These are phyloP conservation scores for Austrolebias charrua DNA, from an alignment of 2,797 vertebrate species.

Conservation along the genomic window DNA sequence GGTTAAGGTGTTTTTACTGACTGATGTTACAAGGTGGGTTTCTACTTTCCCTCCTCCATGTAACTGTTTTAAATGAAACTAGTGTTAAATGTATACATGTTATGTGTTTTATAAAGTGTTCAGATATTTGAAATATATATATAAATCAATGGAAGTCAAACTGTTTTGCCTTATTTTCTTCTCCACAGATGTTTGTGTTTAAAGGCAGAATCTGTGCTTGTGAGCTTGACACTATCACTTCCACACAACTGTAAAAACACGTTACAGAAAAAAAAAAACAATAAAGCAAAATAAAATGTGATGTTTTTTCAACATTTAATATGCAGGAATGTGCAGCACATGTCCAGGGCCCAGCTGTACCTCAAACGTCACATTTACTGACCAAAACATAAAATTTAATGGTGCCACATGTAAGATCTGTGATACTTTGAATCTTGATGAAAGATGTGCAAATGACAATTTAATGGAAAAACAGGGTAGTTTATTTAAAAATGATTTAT, in stretches of 20 bases:
- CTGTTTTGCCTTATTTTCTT: neutral
- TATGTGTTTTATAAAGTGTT: constrained; percentile 22
- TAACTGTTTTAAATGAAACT: constrained; percentile 9
- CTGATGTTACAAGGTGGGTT: constrained; percentile 5
- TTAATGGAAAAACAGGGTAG: no score
- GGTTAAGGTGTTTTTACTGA: neutral
- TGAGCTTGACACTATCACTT: no score
- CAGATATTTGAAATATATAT: constrained; percentile 28
- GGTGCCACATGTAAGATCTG: neutral
- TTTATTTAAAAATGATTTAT: no score
- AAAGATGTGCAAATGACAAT: neutral
- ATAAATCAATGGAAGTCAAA: constrained; percentile 2
- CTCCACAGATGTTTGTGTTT: neutral
- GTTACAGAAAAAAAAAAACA: neutral
- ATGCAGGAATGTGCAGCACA: constrained; percentile 27
- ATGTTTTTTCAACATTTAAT: constrained; percentile 12
- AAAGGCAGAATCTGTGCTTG: no score
- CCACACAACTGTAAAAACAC: neutral
- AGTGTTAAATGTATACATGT: no score
- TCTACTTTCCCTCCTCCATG: neutral
- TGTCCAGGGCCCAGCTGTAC: neutral
- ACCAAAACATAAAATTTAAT: neutral
- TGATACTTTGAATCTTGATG: neutral
- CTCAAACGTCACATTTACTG: neutral
- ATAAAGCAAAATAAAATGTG: neutral